Conservation (phyloP, 2,888 invertebrate genomes). For the Thymelicus acteon region DNA sequence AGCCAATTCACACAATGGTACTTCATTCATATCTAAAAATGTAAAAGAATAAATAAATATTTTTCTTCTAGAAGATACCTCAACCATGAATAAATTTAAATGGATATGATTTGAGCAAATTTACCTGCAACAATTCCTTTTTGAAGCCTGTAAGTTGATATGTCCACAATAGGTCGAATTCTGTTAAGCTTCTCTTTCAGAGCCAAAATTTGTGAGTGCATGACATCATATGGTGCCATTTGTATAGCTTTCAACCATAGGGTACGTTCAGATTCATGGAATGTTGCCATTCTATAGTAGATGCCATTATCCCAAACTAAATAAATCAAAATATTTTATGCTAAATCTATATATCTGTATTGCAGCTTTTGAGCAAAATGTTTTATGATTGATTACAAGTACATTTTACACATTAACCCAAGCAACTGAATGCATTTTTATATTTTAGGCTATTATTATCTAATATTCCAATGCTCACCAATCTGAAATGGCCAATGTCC, state of each 20-base stretch:
- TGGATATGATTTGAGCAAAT: conserved; percentile 32
- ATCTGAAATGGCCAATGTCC: conserved; percentile 92
- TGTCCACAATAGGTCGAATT: conserved; percentile 87
- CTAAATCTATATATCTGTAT: conserved; percentile 21
- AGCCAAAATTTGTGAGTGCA: conserved; percentile 89
- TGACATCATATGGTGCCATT: conserved; percentile 92
- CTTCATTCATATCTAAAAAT: conserved; percentile 90
- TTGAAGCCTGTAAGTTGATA: conserved; percentile 88
- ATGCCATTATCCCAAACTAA: conserved; percentile 93
- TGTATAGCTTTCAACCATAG: conserved; percentile 94
- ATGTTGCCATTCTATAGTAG: conserved; percentile 92
- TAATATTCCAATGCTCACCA: conserved; percentile 80
- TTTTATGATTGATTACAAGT: no score
- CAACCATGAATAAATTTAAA: no score
- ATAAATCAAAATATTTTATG: conserved; percentile 39
- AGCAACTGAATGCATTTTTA: no score
- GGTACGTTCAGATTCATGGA: conserved; percentile 91
- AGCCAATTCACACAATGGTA: conserved; percentile 94
- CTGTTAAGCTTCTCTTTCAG: conserved; percentile 87
- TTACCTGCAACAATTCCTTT: conserved; percentile 89
- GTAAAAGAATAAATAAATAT: background rate
- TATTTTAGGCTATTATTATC: no score
- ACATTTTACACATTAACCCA: no score
- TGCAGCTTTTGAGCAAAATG: no score
- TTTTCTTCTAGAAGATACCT: background rate